Percentiles rank a stretch among this genome's conserved stretches.
These are phyloP conservation scores for Sminthurides bifidus DNA, from an alignment of 1,140 invertebrate genomes.

Conservation along the genomic window DNA sequence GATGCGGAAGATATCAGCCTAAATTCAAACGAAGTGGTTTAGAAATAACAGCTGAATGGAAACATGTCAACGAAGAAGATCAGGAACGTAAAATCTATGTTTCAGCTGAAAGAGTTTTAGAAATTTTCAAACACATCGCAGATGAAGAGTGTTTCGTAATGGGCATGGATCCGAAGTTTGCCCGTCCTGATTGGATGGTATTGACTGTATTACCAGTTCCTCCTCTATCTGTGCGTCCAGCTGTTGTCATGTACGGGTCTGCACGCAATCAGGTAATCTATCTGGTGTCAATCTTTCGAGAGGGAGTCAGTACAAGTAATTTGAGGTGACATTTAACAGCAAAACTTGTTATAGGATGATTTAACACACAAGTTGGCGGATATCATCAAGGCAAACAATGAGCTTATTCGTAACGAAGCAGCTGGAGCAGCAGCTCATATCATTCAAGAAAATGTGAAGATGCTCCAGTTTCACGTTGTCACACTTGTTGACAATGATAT, in stretches of 20 bases:
- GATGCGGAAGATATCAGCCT: constrained; percentile 95
- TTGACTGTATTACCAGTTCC: constrained; percentile 94
- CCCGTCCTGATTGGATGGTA: constrained; percentile 99
- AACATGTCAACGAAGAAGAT: constrained; percentile 93
- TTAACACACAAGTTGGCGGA: constrained; percentile 97
- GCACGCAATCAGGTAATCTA: constrained; percentile 72
- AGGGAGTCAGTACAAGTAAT: too few species aligned
- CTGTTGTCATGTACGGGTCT: constrained; percentile 98
- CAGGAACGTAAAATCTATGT: constrained; percentile 90
- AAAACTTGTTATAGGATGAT: constrained; percentile 44
- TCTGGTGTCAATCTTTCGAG: too few species aligned
- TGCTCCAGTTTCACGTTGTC: constrained; percentile 97
- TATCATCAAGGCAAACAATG: constrained; percentile 98
- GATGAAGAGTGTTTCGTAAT: constrained; percentile 94
- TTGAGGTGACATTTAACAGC: too few species aligned
- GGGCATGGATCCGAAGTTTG: constrained; percentile 91
- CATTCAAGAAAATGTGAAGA: constrained; percentile 90
- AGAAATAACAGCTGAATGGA: constrained; percentile 94
- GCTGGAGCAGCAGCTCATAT: constrained; percentile 94
- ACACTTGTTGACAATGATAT: constrained; percentile 98
- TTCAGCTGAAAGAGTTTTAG: constrained; percentile 64
- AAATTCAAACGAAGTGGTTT: constrained; percentile 75
- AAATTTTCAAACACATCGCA: constrained; percentile 22
- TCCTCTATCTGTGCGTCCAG: constrained; percentile 78
- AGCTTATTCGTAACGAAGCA: constrained; percentile 87